A percentile compares a stretch with the other conserved stretches of the same genome.
phyloP scores from a whole-genome alignment of 2,888 invertebrate genomes.

The Xylota sylvarum region DNA sequence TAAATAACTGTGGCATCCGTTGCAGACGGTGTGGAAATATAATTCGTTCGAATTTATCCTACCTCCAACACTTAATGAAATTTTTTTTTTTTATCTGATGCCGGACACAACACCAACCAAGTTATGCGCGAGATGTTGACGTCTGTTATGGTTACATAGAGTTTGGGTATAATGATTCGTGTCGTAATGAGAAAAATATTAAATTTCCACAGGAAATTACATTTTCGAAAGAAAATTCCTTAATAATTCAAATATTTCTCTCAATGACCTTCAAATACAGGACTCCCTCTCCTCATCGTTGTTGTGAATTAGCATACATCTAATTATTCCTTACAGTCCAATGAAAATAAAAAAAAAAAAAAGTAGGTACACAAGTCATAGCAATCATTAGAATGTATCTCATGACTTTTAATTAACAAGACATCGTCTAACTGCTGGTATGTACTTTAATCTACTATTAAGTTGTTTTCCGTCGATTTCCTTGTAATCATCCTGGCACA shows the following conservation, averaged over 20 bases:
- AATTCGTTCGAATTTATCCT: constrained; percentile 23
- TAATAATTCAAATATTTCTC: neutral
- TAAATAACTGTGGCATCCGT: constrained; percentile 48
- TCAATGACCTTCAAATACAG: neutral
- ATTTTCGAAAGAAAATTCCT: constrained; percentile 34
- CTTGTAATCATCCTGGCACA: constrained; percentile 35
- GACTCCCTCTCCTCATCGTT: neutral
- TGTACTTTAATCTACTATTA: constrained; percentile 33
- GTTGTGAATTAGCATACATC: neutral
- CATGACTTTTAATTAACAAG: constrained; percentile 43
- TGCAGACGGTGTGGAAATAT: constrained; percentile 24
- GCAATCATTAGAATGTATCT: neutral
- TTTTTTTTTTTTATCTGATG: constrained; percentile 42
- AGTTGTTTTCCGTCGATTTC: constrained; percentile 41
- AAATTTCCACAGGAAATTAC: constrained; percentile 66
- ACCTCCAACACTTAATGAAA: constrained; percentile 44
- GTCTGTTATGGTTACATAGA: constrained; percentile 12
- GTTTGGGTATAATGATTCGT: constrained; percentile 34
- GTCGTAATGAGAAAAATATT: constrained; percentile 62
- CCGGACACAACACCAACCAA: neutral
- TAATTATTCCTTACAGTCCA: neutral
- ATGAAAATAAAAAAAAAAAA: neutral
- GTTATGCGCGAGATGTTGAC: neutral
- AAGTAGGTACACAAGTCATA: neutral
- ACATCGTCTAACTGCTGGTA: neutral